Evolutionary conservation across 2,888 invertebrate genomes (phyloP).

Genomic region (Pseudococcus longispinus): DNA sequence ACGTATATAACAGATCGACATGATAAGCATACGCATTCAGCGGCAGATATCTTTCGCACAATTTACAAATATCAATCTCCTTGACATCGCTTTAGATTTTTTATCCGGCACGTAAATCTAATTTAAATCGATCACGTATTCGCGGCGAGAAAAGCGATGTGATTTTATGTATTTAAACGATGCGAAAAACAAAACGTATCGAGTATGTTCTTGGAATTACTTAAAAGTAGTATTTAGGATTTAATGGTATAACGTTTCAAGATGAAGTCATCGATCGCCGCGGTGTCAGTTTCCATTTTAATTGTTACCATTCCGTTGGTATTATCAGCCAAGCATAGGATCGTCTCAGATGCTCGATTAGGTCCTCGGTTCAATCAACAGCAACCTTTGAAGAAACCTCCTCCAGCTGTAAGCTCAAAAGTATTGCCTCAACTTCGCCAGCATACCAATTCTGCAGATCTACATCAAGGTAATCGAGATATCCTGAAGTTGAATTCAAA

Average conservation of each 20-base stretch:
- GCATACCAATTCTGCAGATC: not conserved
- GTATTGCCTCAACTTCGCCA: not conserved
- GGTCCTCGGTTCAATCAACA: not conserved
- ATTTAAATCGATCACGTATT: conserved; percentile 19
- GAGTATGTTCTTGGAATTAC: not conserved
- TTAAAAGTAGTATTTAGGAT: not conserved
- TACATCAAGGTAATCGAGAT: not conserved
- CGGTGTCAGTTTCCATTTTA: not conserved
- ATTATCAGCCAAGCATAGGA: not conserved
- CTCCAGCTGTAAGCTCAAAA: not conserved
- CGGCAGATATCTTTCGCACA: not conserved
- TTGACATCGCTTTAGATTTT: not conserved
- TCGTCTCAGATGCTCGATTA: not conserved
- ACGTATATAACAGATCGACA: not conserved
- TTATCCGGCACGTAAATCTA: not conserved
- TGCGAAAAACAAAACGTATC: not conserved
- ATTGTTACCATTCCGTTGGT: not conserved
- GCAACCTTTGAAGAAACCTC: not conserved
- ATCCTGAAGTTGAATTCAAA: not conserved
- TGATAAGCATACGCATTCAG: conserved; percentile 12
- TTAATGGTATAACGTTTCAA: not conserved
- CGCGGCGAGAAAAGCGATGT: not conserved
- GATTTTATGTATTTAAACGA: not conserved
- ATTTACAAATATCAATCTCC: conserved; percentile 29
- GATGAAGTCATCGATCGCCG: not conserved